Evolutionary conservation across 2,113 vertebrate genomes (phyloP).

Genomic region (Rhagologus leucostigma): DNA sequence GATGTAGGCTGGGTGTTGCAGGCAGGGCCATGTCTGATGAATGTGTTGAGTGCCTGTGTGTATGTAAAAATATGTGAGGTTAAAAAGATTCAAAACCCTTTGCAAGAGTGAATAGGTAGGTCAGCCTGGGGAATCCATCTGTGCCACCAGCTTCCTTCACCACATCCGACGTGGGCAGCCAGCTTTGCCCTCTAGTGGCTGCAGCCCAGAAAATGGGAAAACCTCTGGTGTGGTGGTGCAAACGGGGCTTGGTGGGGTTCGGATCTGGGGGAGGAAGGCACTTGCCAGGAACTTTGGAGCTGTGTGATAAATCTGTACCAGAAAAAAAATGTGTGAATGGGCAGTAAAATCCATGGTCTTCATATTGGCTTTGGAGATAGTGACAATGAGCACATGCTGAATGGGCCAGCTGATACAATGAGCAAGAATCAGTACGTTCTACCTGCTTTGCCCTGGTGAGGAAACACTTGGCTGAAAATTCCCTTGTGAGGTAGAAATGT

Average conservation of each 20-base stretch:
- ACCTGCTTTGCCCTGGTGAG: not conserved
- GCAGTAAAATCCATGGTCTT: not conserved
- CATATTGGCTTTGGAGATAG: not conserved
- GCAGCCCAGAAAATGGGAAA: not conserved
- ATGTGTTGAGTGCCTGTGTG: not conserved
- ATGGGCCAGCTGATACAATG: not conserved
- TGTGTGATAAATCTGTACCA: not conserved
- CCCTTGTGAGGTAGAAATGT: not conserved
- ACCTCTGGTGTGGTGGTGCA: not conserved
- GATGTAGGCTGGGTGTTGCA: not conserved
- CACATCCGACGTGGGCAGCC: not conserved
- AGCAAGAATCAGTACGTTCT: not conserved
- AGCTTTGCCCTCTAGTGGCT: not conserved
- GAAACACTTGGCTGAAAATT: not conserved
- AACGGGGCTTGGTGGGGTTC: not conserved
- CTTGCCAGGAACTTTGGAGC: not conserved
- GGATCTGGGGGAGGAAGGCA: not conserved
- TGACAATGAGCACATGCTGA: accelerated
- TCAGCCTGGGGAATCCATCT: not conserved
- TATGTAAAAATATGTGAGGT: not conserved
- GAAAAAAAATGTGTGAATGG: not conserved
- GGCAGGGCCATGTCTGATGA: not conserved
- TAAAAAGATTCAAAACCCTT: not conserved
- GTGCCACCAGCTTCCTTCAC: not conserved
- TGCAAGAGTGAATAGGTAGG: not conserved